Base-by-base conservation (phyloP, 2,113 vertebrate genomes). In the Campylomormyrus tamandua region DNA sequence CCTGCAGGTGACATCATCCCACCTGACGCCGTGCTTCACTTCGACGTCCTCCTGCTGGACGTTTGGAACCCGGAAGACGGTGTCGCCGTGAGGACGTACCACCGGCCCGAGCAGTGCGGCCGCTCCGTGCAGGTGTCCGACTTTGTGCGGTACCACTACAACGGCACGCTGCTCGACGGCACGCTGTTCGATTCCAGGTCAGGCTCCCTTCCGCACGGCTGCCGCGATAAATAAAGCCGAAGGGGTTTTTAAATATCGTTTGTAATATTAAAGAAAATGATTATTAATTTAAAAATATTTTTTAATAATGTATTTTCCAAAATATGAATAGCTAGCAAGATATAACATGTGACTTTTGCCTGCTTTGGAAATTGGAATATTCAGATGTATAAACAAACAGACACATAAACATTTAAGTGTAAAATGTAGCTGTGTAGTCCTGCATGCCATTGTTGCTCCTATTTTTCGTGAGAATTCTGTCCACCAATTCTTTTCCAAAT, bases 161-260 rank as follows among this genome's bases (percentile, higher is more conserved):
- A 99, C 0, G 98, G 98, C 7, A 99, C 98, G 0, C 96, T 99
- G 92, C 92, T 99, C 83, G 98, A 99, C 1, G 98, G 98, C 31
- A 99, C 98, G 0, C 95, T 99, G 0, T 99, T 99, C 90, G 98
- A 99, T 87, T 99, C 98, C 10, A 99, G 98, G 98, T 99, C 90
- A 91, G 90, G 5, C 27, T 11, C 10, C 62, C 0, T 10, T 70
- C 1, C 10, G 31, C 27, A 70, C 62, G 13, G 62, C 49, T 27
- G 49, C 56, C 5, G 1, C 1, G 9, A 31, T 83, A 21, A 83
- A 45, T 83, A n/a, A 46, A 21, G 17, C 19, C 1, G 10, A 21
- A 31, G 15, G 77, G 4, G 35, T 8, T 19, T 21, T 77, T 2
- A 6, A 35, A 35, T 17, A 39, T 19, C 2, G 4, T 77, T 35